Evolutionary conservation across 2,888 invertebrate species (phyloP), one percentile per base, ranked within the genome.

Genomic region (Lapara coniferarum): DNA sequence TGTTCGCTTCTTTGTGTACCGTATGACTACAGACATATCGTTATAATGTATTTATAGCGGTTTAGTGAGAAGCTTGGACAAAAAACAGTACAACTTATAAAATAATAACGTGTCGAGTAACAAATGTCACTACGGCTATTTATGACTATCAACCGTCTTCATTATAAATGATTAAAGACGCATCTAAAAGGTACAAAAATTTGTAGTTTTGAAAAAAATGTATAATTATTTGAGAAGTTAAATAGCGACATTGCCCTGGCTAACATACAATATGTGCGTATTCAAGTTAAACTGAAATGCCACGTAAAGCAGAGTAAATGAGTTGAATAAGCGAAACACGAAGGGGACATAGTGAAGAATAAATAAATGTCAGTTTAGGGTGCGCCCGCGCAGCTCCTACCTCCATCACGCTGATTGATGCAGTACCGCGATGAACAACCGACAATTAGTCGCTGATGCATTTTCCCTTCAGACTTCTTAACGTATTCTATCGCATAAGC

Each of bases 351-450:
- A 56, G 56, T 67, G 55, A 79, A 84, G 87, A 89, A 92, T 93
- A 91, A 90, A 93, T 93, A 90, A 90, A 90, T 86, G 91, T 90
- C 92, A 88, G 84, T 85, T 89, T 90, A 88, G 82, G 84, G 78
- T 79, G 81, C 83, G 78, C 74, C 74, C 76, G 82, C 80, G 82
- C 82, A 78, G 49, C 63, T 59, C 16, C 59, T 59, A 44, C 59
- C 59, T 63, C 19, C 19, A 80, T 81, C 84, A 82, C 82, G 83
- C 82, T 91, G 91, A 91, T 89, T 90, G 92, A 92, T 88, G 86
- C 78, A 19, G 19, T 55, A 81, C 81, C 77, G 78, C 75, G 84
- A 86, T 79, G 84, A 86, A 77, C 81, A 85, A 86, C 80, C 77
- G 77, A 30, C 30, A 57, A 37, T 30, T 12, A 16, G n/a, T 16